A percentile compares a stretch with the other conserved stretches of the same genome.
Conservation (phyloP, 1,140 invertebrate genomes). For the Colletes latitarsis region DNA sequence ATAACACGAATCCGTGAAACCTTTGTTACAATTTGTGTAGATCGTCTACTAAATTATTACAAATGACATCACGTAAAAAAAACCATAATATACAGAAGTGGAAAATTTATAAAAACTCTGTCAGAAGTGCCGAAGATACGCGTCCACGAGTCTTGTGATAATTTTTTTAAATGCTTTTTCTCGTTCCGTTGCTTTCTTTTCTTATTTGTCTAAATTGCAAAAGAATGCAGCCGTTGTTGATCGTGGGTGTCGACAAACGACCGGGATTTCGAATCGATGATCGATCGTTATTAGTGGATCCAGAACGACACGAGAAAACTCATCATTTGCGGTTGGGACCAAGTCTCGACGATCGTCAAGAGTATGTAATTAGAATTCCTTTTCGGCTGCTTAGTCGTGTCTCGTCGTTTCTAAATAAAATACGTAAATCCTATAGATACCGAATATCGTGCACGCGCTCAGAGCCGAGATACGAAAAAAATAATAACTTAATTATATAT, state of each 20-base stretch:
- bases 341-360: slow-evolving; percentile 53
- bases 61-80: too few species aligned
- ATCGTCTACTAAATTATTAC: too few species aligned
- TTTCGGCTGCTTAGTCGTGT: slow-evolving; percentile 34
- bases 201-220: neutral
- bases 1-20: too few species aligned
- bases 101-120: too few species aligned
- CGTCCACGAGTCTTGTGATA: too few species aligned
- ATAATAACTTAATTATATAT: neutral
- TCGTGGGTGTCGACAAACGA: slow-evolving; percentile 1
- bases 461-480: neutral
- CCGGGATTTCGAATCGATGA: slow-evolving; percentile 20
- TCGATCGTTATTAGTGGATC: slow-evolving; percentile 27
- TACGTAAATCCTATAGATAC: slow-evolving; percentile 36
- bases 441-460: neutral
- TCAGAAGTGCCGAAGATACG: too few species aligned
- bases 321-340: slow-evolving; percentile 50
- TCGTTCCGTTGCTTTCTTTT: neutral
- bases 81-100: too few species aligned
- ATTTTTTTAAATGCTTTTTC: too few species aligned
- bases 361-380: slow-evolving; percentile 24
- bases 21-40: too few species aligned
- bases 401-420: slow-evolving; percentile 45
- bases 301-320: slow-evolving; percentile 30
- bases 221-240: neutral